Evolutionary conservation across 2,797 vertebrate species (phyloP).

Genomic region (Acanthurus leucopareius): DNA sequence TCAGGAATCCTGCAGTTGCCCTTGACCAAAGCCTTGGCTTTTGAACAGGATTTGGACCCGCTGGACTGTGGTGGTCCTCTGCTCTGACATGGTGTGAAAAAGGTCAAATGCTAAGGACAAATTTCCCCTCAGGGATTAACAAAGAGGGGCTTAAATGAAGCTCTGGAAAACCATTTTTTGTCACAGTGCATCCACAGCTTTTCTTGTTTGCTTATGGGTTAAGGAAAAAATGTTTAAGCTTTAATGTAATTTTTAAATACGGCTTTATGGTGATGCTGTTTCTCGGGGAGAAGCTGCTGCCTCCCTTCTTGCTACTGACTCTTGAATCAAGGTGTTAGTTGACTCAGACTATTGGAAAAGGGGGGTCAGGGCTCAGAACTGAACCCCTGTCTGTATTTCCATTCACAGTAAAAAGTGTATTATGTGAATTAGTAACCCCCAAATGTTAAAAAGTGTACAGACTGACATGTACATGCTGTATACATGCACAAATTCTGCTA

Average conservation of each 20-base stretch:
- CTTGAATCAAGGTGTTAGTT: slow-evolving; percentile 50
- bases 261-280: background rate
- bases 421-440: background rate
- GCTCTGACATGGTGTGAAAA: background rate
- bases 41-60: background rate
- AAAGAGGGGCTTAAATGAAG: background rate
- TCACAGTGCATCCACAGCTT: background rate
- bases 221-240: background rate
- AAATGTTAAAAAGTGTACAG: background rate
- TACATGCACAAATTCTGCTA: background rate
- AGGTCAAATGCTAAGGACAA: slow-evolving; percentile 14
- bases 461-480: background rate
- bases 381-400: background rate
- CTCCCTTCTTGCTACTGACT: slow-evolving; percentile 7
- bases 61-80: background rate
- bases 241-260: background rate
- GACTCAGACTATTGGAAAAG: slow-evolving; percentile 31
- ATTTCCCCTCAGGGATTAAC: background rate
- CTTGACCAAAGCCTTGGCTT: background rate
- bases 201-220: background rate
- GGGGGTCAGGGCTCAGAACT: slow-evolving; percentile 32
- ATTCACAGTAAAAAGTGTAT: background rate
- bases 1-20: background rate
- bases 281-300: background rate
- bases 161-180: background rate